These are phyloP conservation scores for Pollenia griseotomentosa DNA, from an alignment of 2,888 invertebrate species.

Conservation along the genomic window DNA sequence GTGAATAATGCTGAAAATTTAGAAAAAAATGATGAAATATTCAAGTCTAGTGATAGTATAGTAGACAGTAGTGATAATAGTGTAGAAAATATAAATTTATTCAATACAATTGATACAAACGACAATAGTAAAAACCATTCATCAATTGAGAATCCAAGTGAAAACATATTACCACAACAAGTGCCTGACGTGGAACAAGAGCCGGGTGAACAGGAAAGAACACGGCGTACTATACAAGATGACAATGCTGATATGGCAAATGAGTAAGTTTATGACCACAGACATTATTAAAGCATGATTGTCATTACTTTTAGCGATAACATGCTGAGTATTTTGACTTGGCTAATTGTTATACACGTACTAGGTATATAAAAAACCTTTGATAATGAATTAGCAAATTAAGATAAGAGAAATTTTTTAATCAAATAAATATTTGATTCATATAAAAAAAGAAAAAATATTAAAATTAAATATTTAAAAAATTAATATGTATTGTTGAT, in stretches of 20 bases:
- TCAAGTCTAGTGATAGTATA: constrained; percentile 57
- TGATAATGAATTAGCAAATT: not conserved
- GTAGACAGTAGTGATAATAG: constrained; percentile 41
- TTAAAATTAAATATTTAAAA: no score
- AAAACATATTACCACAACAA: constrained; percentile 34
- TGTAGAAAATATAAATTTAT: constrained; percentile 54
- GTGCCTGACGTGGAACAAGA: constrained; percentile 52
- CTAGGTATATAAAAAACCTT: not conserved
- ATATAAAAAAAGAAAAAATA: no score
- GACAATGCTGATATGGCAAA: constrained; percentile 33
- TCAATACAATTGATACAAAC: constrained; percentile 36
- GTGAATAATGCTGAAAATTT: constrained; percentile 21
- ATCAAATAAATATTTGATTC: not conserved
- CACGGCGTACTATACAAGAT: constrained; percentile 9
- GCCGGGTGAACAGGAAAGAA: constrained; percentile 2
- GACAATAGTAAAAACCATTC: constrained; percentile 42
- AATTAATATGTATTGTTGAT: no score
- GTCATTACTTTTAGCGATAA: constrained; percentile 7
- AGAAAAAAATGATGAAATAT: constrained; percentile 29
- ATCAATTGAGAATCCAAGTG: constrained; percentile 33
- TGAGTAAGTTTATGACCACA: constrained; percentile 44
- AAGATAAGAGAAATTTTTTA: not conserved
- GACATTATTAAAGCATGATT: constrained; percentile 6
- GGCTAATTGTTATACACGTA: no score
- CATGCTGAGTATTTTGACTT: not conserved